A percentile compares a stretch with the other conserved stretches of the same genome.
Conservation (phyloP, 2,888 invertebrate genomes). For the Amiota communis region DNA sequence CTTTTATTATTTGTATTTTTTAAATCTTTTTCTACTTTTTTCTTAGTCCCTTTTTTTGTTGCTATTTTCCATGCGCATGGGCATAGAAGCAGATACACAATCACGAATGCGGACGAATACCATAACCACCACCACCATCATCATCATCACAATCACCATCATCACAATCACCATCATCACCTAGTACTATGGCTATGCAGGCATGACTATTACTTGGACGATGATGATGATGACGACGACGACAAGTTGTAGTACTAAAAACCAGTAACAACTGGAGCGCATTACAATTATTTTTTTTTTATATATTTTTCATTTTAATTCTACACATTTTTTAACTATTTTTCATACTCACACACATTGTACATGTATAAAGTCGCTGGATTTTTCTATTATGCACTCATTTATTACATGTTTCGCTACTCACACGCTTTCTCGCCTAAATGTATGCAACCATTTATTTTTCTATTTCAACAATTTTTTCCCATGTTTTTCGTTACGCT, state of each 20-base stretch:
- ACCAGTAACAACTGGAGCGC: slow-evolving; percentile 59
- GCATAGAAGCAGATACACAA: slow-evolving; percentile 42
- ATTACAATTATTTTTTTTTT: slow-evolving; percentile 61
- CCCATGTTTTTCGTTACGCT: neutral
- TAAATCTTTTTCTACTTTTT: slow-evolving; percentile 23
- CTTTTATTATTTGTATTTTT: slow-evolving; percentile 21
- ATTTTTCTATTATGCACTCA: slow-evolving; percentile 66
- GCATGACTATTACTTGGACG: slow-evolving; percentile 42
- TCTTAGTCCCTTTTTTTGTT: slow-evolving; percentile 35
- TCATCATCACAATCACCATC: slow-evolving; percentile 20
- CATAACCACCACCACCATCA: slow-evolving; percentile 53
- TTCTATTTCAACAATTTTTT: slow-evolving; percentile 11
- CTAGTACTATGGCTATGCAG: slow-evolving; percentile 36
- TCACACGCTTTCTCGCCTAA: slow-evolving; percentile 44
- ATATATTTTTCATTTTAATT: slow-evolving; percentile 18
- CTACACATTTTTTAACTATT: slow-evolving; percentile 7
- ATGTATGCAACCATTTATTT: slow-evolving; percentile 47
- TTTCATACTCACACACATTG: slow-evolving; percentile 17
- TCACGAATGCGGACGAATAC: too few species aligned
- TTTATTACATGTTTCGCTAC: slow-evolving; percentile 57
- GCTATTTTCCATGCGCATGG: slow-evolving; percentile 66
- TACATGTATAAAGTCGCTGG: slow-evolving; percentile 21
- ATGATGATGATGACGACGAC: slow-evolving; percentile 19
- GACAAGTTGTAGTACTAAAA: slow-evolving; percentile 41
- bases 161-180: slow-evolving; percentile 3